A percentile compares a stretch with the other conserved stretches of the same genome.
phyloP scores from a whole-genome alignment of 1,140 invertebrate species.

The Sitophilus oryzae region DNA sequence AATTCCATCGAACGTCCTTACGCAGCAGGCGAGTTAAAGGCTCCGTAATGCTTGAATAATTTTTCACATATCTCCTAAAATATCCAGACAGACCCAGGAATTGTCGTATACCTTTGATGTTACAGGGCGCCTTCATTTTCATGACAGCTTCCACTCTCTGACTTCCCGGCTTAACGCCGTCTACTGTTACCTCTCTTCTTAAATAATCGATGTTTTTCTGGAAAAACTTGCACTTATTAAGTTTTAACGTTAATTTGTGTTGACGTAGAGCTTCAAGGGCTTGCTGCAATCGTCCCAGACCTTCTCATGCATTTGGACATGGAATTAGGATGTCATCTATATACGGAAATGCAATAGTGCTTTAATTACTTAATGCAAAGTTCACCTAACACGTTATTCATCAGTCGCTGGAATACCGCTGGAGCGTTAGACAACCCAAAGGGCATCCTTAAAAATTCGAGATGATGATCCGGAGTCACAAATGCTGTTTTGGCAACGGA shows the following conservation, averaged over 20 bases:
- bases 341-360: slow-evolving; percentile 7
- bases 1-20: slow-evolving; percentile 12
- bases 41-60: slow-evolving; percentile 9
- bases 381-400: slow-evolving; percentile 7
- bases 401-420: slow-evolving; percentile 18
- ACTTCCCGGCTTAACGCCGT: slow-evolving; percentile 31
- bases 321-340: slow-evolving; percentile 16
- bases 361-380: neutral
- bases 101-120: slow-evolving; percentile 31
- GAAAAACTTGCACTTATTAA: slow-evolving; percentile 38
- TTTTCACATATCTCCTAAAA: slow-evolving; percentile 36
- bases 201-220: slow-evolving; percentile 33
- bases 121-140: slow-evolving; percentile 34
- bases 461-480: slow-evolving; percentile 40
- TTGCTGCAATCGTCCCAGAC: neutral
- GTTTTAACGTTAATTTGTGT: slow-evolving; percentile 32
- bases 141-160: slow-evolving; percentile 36
- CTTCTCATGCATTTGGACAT: neutral
- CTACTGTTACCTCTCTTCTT: slow-evolving; percentile 32
- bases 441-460: slow-evolving; percentile 44
- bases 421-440: slow-evolving; percentile 46
- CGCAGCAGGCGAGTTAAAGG: slow-evolving; percentile 16
- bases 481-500: slow-evolving; percentile 41
- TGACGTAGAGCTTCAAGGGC: neutral
- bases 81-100: slow-evolving; percentile 37